phyloP scores from a whole-genome alignment of 2,888 invertebrate species.

The Cyrtodaria siliqua region DNA sequence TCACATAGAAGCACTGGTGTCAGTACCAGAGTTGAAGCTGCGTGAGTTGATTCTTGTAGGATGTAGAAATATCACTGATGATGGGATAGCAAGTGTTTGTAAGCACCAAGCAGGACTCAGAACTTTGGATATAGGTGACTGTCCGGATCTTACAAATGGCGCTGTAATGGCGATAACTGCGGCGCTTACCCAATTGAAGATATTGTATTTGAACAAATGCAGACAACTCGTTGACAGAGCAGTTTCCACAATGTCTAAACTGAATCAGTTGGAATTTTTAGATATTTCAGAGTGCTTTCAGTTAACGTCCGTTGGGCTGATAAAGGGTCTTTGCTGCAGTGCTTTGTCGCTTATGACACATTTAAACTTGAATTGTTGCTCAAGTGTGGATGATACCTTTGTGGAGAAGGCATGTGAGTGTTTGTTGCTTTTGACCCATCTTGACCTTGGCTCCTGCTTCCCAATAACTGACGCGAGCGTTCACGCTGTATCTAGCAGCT shows the following conservation, averaged over 20 bases:
- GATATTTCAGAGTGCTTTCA: constrained; percentile 91
- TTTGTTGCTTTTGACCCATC: constrained; percentile 88
- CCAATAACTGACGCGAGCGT: constrained; percentile 90
- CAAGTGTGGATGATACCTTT: constrained; percentile 88
- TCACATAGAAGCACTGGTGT: constrained; percentile 88
- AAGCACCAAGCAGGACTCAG: constrained; percentile 88
- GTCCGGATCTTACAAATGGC: constrained; percentile 90
- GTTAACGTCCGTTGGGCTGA: constrained; percentile 89
- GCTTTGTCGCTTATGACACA: constrained; percentile 70
- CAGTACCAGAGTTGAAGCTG: constrained; percentile 88
- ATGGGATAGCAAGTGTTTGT: constrained; percentile 88
- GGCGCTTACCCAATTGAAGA: constrained; percentile 88
- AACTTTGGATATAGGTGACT: constrained; percentile 89
- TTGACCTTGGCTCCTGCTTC: constrained; percentile 91
- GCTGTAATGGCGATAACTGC: constrained; percentile 89
- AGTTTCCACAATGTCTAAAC: constrained; percentile 87
- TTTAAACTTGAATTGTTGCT: constrained; percentile 82
- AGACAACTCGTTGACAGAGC: constrained; percentile 89
- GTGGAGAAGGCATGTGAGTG: constrained; percentile 89
- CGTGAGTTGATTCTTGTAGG: constrained; percentile 87
- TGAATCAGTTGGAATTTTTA: constrained; percentile 88
- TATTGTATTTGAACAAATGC: constrained; percentile 89
- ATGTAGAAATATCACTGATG: constrained; percentile 89
- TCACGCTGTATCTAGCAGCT: constrained; percentile 90
- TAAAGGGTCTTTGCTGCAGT: constrained; percentile 88